A percentile compares a stretch with the other conserved stretches of the same genome.
Evolutionary conservation across 1,140 invertebrate genomes (phyloP).

Genomic region (Penaeus chinensis): DNA sequence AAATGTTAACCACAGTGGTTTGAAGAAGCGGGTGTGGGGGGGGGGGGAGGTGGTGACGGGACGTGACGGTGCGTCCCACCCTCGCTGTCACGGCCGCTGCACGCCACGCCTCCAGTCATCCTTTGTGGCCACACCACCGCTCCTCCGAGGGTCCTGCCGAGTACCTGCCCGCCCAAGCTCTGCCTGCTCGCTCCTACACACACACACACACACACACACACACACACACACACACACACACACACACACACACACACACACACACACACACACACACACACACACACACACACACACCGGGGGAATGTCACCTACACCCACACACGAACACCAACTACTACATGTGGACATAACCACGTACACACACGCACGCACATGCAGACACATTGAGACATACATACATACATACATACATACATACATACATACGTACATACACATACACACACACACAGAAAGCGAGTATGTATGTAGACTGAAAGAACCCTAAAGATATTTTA

Average conservation of each 20-base stretch:
- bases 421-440: neutral
- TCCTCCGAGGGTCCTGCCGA: too few species aligned
- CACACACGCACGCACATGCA: neutral
- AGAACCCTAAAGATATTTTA: too few species aligned
- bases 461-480: too few species aligned
- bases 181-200: neutral
- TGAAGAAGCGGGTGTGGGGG: neutral
- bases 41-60: neutral
- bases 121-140: too few species aligned
- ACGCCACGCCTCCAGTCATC: too few species aligned
- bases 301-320: neutral
- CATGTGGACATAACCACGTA: neutral
- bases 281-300: neutral
- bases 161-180: too few species aligned
- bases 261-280: neutral
- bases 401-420: neutral
- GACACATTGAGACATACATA: neutral
- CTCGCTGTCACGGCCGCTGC: too few species aligned
- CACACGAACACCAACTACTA: neutral
- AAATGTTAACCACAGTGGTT: too few species aligned
- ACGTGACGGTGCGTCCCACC: too few species aligned
- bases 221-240: neutral
- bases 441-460: too few species aligned
- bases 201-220: too few species aligned
- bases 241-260: neutral